Evolutionary conservation across 2,797 vertebrate genomes (phyloP).

Genomic region (Cyclura pinguis): DNA sequence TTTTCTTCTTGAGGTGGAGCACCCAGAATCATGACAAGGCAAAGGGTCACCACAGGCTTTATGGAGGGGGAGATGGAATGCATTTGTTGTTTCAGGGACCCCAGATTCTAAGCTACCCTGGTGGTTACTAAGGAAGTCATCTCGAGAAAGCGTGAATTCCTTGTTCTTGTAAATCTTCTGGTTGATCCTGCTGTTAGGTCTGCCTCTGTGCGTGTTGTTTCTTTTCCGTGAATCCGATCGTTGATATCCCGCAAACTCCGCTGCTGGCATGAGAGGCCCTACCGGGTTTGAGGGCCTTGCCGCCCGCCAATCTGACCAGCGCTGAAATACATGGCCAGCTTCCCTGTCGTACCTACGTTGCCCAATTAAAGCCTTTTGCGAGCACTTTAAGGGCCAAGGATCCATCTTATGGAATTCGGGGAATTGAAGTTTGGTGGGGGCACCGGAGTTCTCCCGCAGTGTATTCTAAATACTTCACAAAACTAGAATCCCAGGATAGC

Average conservation of each 20-base stretch:
- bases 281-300: not conserved
- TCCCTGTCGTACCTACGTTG: too few species aligned
- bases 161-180: not conserved
- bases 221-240: not conserved
- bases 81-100: not conserved
- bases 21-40: not conserved
- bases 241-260: not conserved
- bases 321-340: not conserved
- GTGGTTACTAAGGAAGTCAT: not conserved
- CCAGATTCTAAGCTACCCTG: not conserved
- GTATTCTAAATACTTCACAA: too few species aligned
- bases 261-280: not conserved
- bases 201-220: too few species aligned
- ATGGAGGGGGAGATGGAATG: too few species aligned
- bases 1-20: not conserved
- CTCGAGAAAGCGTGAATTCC: too few species aligned
- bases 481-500: too few species aligned
- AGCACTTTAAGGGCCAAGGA: too few species aligned
- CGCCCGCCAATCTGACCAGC: not conserved
- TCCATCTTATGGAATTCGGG: too few species aligned
- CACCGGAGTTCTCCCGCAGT: too few species aligned
- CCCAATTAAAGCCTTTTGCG: too few species aligned
- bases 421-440: too few species aligned
- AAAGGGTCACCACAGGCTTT: not conserved
- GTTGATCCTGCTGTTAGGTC: not conserved